Base-by-base conservation (phyloP, 64 coral and sea anemone species). In the Acropora yongei region DNA sequence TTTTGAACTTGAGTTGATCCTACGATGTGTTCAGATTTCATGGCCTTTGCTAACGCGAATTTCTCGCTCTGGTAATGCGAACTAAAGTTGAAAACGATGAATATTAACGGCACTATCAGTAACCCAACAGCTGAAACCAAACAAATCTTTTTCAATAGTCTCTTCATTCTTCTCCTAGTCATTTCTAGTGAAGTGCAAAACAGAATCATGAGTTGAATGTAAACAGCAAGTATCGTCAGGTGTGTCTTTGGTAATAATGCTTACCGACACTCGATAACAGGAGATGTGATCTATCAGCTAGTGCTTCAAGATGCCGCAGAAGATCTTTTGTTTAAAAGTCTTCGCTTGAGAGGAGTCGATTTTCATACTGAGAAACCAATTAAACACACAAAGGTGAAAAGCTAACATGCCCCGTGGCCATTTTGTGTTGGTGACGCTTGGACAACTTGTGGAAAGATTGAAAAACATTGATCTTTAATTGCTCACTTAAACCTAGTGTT, bases 311-410 rank as follows among this genome's bases (percentile, higher is more conserved):
- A 42, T 17, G 57, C 13, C 11, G 18, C 51, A 9, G 9, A 10
- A 76, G 16, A 45, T 78, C 44, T 63, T 11, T 13, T 48, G 11
- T 76, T 44, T 78, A 16, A 48, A 45, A 78, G 41, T 41, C 12
- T 85, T 72, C 43, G n/a, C 72, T 85, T 46, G 45, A 49, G 45
- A 17, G 44, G 82, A 85, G 72, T 85, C 82, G 49, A 20, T 85
- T 85, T 71, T 48, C 82, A 30, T 44, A 18, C 44, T 71, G 63
- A 8, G 48, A 2, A 71, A 69, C 68, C 44, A 72, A 72, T 72
- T 85, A 49, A 85, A 45, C 5, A 3, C 79, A 67, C 65, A 71
- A 85, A 8, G 44, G 44, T 48, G n/a, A 18, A 10, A 48, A 49
- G 44, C 11, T 0, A 39, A 78, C 47, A 49, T 47, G 45, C 45